phyloP scores from a whole-genome alignment of 1,140 invertebrate genomes.

The Apis laboriosa region DNA sequence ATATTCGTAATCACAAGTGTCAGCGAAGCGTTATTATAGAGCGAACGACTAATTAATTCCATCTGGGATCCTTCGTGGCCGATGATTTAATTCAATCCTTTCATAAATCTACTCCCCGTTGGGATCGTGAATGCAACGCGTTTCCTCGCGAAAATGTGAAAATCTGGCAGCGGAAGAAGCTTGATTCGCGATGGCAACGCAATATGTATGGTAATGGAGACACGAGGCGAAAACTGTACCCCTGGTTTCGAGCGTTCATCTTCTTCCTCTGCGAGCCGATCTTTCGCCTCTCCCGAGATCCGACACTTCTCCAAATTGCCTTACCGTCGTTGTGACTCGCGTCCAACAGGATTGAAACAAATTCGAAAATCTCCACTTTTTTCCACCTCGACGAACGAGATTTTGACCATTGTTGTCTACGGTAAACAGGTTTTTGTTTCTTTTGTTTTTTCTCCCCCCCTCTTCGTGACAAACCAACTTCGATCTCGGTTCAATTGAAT shows the following conservation, averaged over 20 bases:
- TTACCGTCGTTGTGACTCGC: slow-evolving; percentile 8
- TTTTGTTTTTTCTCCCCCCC: too few relatives aligned
- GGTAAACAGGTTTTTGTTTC: neutral
- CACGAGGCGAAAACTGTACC: neutral
- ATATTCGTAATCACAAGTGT: too few relatives aligned
- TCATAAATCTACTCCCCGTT: slow-evolving; percentile 19
- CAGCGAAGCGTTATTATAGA: too few relatives aligned
- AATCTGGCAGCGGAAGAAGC: slow-evolving; percentile 7
- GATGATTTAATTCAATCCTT: slow-evolving; percentile 28
- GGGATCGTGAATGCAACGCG: neutral
- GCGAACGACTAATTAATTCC: too few relatives aligned
- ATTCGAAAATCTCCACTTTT: neutral
- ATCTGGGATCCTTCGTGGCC: too few relatives aligned
- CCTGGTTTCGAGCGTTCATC: neutral
- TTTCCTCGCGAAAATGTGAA: neutral
- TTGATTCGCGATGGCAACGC: slow-evolving; percentile 4
- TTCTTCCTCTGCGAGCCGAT: slow-evolving; percentile 1
- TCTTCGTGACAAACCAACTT: neutral
- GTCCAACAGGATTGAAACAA: neutral
- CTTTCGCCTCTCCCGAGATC: slow-evolving; percentile 28
- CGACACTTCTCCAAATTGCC: slow-evolving; percentile 45
- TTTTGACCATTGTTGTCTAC: neutral
- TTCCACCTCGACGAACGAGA: too few relatives aligned
- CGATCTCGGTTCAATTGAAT: neutral
- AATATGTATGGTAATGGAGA: slow-evolving; percentile 49